phyloP scores from a whole-genome alignment of 2,888 invertebrate genomes.

The Leptopilina drosophilae region DNA sequence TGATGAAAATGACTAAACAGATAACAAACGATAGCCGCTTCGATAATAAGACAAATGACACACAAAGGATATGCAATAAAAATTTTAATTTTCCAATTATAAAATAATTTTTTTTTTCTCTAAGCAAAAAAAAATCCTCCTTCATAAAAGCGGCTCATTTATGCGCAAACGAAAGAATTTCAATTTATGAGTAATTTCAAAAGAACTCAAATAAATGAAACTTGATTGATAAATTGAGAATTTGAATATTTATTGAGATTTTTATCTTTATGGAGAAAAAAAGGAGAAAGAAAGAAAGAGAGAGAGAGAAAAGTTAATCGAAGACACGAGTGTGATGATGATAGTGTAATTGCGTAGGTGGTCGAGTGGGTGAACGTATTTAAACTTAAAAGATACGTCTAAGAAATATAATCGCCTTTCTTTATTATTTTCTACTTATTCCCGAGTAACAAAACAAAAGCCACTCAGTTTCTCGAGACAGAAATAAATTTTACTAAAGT shows the following conservation, averaged over 20 bases:
- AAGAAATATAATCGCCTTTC: not conserved
- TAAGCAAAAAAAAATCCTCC: not conserved
- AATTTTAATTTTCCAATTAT: too few species aligned
- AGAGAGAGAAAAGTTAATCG: slow-evolving; percentile 1
- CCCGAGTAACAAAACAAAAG: not conserved
- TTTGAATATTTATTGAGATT: slow-evolving; percentile 1
- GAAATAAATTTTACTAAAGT: not conserved
- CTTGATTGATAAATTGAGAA: slow-evolving; percentile 5
- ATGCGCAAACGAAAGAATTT: not conserved
- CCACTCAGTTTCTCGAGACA: not conserved
- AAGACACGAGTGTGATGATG: not conserved
- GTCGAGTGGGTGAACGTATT: slow-evolving; percentile 24
- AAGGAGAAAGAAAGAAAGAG: too few species aligned
- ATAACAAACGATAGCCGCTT: too few species aligned
- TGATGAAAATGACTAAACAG: too few species aligned
- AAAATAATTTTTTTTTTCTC: too few species aligned
- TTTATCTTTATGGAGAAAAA: not conserved
- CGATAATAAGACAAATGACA: too few species aligned
- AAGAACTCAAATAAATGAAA: not conserved
- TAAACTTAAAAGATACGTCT: slow-evolving; percentile 13
- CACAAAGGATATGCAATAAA: too few species aligned
- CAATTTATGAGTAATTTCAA: not conserved
- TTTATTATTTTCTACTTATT: too few species aligned
- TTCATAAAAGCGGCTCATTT: not conserved
- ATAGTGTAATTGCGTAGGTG: slow-evolving; percentile 13